Percentiles rank a stretch among this genome's conserved stretches.
Conservation (phyloP, 2,888 invertebrate species). For the Ichneumoninae sp. region DNA sequence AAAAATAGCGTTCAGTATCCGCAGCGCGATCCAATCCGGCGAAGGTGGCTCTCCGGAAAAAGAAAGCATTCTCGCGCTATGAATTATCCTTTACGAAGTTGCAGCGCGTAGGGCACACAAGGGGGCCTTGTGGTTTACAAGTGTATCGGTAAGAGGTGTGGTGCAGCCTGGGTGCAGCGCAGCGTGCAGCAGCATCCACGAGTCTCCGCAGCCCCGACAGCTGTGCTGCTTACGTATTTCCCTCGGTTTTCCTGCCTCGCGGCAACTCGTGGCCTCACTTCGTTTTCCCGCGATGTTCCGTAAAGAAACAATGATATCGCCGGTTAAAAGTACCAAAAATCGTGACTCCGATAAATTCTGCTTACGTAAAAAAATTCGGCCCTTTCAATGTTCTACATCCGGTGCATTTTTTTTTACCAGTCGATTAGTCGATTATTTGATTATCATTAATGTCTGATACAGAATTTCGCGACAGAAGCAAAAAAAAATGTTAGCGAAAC, state of each 20-base stretch:
- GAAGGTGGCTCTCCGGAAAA: neutral
- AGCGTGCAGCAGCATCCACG: neutral
- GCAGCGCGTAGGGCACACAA: neutral
- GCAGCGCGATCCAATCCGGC: conserved; percentile 3
- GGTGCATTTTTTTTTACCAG: too few species aligned
- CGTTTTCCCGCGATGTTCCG: too few species aligned
- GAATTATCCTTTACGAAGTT: conserved; percentile 9
- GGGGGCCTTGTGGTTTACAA: conserved; percentile 2
- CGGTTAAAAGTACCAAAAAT: neutral
- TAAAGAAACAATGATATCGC: too few species aligned
- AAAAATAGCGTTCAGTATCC: conserved; percentile 6
- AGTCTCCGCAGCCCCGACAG: neutral
- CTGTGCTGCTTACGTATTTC: neutral
- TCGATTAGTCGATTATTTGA: too few species aligned
- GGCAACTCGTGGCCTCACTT: neutral
- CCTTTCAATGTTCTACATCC: too few species aligned
- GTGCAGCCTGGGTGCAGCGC: neutral
- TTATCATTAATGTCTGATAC: too few species aligned
- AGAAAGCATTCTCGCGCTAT: neutral
- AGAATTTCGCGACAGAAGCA: neutral
- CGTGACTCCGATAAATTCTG: too few species aligned
- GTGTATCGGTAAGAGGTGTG: neutral
- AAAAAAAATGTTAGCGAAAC: neutral
- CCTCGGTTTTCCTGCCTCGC: neutral
- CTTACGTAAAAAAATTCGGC: too few species aligned